Evolutionary conservation across 2,797 vertebrate genomes (phyloP).

Genomic region (Neostethus bicornis): DNA sequence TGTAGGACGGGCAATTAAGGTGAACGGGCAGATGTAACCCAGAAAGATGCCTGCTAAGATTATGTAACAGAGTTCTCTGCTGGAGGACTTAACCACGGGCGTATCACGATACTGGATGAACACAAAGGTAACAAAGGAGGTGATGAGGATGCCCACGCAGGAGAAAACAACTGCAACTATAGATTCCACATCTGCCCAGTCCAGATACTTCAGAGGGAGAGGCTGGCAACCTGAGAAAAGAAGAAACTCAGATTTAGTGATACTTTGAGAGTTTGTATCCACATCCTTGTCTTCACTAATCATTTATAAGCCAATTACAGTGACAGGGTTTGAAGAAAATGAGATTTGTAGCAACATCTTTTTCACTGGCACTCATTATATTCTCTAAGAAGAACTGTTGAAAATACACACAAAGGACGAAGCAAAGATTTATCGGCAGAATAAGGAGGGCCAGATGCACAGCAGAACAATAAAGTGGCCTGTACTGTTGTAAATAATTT

Average conservation of each 20-base stretch:
- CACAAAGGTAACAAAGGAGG: conserved; percentile 96
- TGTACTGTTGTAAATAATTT: too few species aligned
- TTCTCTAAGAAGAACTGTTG: too few species aligned
- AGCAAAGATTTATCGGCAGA: too few species aligned
- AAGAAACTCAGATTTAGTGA: conserved; percentile 12
- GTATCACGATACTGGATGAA: conserved; percentile 98
- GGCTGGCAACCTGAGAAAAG: conserved; percentile 86
- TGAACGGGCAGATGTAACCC: conserved; percentile 97
- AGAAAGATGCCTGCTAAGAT: conserved; percentile 96
- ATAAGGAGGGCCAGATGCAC: too few species aligned
- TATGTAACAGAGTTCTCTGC: conserved; percentile 96
- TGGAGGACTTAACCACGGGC: conserved; percentile 98
- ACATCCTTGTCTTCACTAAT: too few species aligned
- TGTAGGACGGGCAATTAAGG: conserved; percentile 92
- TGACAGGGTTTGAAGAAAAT: too few species aligned
- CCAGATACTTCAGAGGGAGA: conserved; percentile 90
- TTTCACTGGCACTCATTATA: too few species aligned
- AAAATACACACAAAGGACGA: too few species aligned
- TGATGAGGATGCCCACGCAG: conserved; percentile 94
- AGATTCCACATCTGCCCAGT: conserved; percentile 96
- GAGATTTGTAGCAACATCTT: background rate
- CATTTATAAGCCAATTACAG: too few species aligned
- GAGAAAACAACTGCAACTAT: conserved; percentile 96
- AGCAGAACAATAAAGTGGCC: too few species aligned
- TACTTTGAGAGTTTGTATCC: background rate